Evolutionary conservation across 2,797 vertebrate genomes (phyloP).

Genomic region (Rallus crepitans): DNA sequence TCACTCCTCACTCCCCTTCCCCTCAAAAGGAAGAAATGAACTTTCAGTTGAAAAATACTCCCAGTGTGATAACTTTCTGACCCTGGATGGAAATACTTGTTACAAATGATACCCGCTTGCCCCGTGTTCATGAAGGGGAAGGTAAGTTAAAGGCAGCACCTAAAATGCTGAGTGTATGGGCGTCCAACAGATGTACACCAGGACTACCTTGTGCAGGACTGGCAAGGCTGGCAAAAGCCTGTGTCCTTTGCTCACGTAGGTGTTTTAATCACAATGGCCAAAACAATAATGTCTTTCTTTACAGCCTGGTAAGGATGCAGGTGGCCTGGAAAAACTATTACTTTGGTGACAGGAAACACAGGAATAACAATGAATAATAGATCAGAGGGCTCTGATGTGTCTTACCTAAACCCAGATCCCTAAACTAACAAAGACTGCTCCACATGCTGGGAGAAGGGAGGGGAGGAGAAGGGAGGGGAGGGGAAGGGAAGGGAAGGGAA

Average conservation of each 20-base stretch:
- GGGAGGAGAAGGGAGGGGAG: too few relatives aligned
- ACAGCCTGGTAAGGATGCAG: background rate
- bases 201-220: background rate
- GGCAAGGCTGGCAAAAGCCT: background rate
- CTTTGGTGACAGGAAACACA: background rate
- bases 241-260: rapidly evolving
- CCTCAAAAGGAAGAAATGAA: background rate
- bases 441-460: background rate
- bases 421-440: background rate
- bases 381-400: background rate
- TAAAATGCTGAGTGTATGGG: background rate
- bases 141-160: background rate
- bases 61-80: background rate
- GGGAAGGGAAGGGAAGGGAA: too few relatives aligned
- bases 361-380: background rate
- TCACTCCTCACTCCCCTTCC: background rate
- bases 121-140: background rate
- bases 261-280: background rate
- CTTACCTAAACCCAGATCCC: background rate
- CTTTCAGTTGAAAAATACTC: constrained; percentile 15
- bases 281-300: background rate
- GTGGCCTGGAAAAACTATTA: background rate
- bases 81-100: background rate
- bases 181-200: background rate
- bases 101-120: background rate